Base-by-base conservation (phyloP, 2,113 vertebrate species). In the Labrus mixtus region DNA sequence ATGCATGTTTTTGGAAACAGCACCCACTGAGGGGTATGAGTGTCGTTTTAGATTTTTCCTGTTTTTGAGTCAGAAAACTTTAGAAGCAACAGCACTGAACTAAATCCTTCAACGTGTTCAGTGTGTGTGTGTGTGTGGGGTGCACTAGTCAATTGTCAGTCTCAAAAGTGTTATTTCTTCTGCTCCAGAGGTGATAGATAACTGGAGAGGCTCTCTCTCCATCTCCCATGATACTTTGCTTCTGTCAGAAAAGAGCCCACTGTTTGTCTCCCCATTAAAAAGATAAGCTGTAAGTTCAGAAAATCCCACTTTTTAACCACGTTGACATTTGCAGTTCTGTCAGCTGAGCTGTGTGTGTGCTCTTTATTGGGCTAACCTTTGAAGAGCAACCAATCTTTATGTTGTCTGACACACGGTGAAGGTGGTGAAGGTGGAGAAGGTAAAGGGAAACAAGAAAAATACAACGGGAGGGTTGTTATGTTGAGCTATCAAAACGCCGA, bases 331-430 rank as follows among this genome's bases (percentile, higher is more conserved):
- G 68, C 51, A 22, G 78, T 65, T 79, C 56, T 73, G 68, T 67
- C 76, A 73, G 76, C 61, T 7, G 66, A 63, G 74, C 75, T 13
- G 69, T 11, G 29, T 11, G 80, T 11, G 80, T 19, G 83, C 58
- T 84, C 76, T 68, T 88, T 78, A 88, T 90, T 77, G 76, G 62
- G 51, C 69, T 84, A 90, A 92, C 89, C 87, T 90, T 92, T 91
- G 86, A 82, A 76, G 63, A 76, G 69, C 51, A 62, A 76, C 61
- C 60, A 63, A 22, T 71, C 70, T 80, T 81, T 63, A 78, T 77
- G 83, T 78, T 85, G 78, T 86, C 79, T 84, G 87, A 85, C 79
- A 86, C 76, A 60, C 25, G 68, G 53, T 66, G 66, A 71, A 68
- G 79, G 84, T 36, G 68, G 53, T 66, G 66, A 71, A 68, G 79